Base-by-base conservation (phyloP, 2,797 vertebrate genomes). In the Myoxocephalus aenaeus region DNA sequence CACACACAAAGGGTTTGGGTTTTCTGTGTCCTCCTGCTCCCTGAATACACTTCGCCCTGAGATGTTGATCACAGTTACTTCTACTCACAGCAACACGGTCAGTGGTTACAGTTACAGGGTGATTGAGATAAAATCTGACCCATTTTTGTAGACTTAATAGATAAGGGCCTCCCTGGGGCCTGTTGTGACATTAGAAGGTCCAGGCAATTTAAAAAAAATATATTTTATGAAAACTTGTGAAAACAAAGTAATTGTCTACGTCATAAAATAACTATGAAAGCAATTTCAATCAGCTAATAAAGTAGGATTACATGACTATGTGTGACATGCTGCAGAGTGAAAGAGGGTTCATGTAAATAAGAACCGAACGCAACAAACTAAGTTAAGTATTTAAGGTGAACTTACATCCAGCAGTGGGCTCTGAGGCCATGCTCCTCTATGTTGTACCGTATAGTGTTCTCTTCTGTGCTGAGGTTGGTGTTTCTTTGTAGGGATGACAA, bases 11-110 rank as follows among this genome's bases (percentile, higher is more conserved):
- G 18, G 20, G 22, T 40, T 8, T 20, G 15, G 11, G 66, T 40
- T 73, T 51, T 27, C 50, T 54, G n/a, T 62, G n/a, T 62, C 61
- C 36, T 68, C 12, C 48, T 57, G 14, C 40, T 61, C 14, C 10
- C 11, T 48, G 29, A 68, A 72, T 40, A 51, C 46, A 13, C 36
- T 42, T 40, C 40, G 58, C 50, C 54, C 57, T 36, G 27, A 63
- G 15, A 54, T 59, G 15, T 22, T 17, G n/a, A 7, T 27, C 34
- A 38, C 27, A 51, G 22, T 20, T 66, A 11, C 29, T 20, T 18
- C 8, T 44, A 40, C 11, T 40, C 6, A 15, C 22, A 32, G n/a
- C 13, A 56, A 11, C 36, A 25, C 51, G 2, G 51, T 7, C 22
- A 54, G 22, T 14, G 5, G n/a, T 63, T 15, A 32, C 10, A n/a